These are phyloP conservation scores for Hyalella azteca DNA, from an alignment of 2,888 invertebrate species.

Conservation along the genomic window DNA sequence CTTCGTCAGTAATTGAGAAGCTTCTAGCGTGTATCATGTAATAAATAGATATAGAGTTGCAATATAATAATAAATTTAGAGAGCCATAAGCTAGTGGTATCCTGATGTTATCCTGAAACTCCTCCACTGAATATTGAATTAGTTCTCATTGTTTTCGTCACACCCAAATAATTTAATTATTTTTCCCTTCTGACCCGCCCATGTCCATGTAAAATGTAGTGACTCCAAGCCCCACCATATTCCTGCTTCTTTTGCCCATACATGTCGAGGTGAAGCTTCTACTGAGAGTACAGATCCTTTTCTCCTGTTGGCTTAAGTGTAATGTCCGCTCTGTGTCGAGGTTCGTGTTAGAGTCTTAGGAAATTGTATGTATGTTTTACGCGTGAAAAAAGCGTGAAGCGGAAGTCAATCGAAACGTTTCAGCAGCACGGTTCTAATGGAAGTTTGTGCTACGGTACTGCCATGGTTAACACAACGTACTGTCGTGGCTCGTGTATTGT, in stretches of 20 bases:
- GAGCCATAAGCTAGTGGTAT: conserved; percentile 9
- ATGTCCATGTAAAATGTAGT: too few species aligned
- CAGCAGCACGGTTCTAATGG: too few species aligned
- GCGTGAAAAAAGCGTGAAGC: neutral
- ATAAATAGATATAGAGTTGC: conserved; percentile 34
- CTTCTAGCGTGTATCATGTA: conserved; percentile 37
- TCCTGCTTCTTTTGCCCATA: too few species aligned
- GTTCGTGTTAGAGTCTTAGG: neutral
- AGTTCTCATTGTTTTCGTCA: neutral
- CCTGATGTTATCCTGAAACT: neutral
- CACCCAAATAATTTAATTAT: too few species aligned
- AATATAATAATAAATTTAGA: conserved; percentile 32
- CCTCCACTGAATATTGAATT: neutral
- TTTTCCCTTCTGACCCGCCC: too few species aligned
- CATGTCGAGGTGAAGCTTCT: too few species aligned
- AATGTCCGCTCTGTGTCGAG: neutral
- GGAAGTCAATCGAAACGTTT: neutral
- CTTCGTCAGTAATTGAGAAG: conserved; percentile 29
- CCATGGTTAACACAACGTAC: too few species aligned
- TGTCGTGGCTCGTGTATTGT: too few species aligned
- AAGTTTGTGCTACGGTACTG: too few species aligned
- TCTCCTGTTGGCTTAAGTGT: conserved; percentile 1
- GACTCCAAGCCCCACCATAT: too few species aligned
- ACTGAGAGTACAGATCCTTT: too few species aligned
- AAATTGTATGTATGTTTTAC: neutral